Percentiles rank a stretch among this genome's conserved stretches.
phyloP scores from a whole-genome alignment of 2,113 vertebrate species.

The Paracanthobrama guichenoti region DNA sequence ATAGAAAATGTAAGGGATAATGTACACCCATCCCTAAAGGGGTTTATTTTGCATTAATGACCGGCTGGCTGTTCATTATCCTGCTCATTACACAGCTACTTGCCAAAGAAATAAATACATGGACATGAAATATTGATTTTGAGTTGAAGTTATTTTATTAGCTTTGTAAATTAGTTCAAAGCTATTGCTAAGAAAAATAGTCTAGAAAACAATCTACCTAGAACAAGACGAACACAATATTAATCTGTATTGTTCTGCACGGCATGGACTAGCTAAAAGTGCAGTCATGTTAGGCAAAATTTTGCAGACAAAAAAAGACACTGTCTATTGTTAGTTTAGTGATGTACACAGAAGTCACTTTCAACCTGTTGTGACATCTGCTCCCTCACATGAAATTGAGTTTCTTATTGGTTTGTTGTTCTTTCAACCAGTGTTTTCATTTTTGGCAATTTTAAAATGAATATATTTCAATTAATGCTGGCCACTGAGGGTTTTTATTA shows the following conservation, averaged over 20 bases:
- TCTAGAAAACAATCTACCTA: not conserved
- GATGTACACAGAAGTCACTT: not conserved
- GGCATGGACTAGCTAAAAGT: not conserved
- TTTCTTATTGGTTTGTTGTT: no score
- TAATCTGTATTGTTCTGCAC: not conserved
- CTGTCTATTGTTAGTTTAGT: no score
- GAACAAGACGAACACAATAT: not conserved
- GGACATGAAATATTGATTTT: slow-evolving; percentile 26
- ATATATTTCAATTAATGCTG: no score
- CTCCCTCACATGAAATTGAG: no score
- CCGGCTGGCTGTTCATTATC: slow-evolving; percentile 1
- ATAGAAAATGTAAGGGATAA: not conserved
- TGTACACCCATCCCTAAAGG: slow-evolving; percentile 11
- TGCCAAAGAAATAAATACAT: slow-evolving; percentile 11
- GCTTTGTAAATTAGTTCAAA: slow-evolving; percentile 2
- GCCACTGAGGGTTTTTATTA: no score
- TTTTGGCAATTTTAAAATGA: no score
- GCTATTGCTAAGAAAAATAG: not conserved
- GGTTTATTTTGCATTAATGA: slow-evolving; percentile 23
- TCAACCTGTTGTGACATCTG: no score
- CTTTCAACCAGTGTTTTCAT: no score
- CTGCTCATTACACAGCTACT: slow-evolving; percentile 13
- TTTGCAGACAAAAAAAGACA: no score
- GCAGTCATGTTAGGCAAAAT: not conserved
- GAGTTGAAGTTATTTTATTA: slow-evolving; percentile 28